Base-by-base conservation (phyloP, 2,797 vertebrate species). In the Ctenosaura bakeri region DNA sequence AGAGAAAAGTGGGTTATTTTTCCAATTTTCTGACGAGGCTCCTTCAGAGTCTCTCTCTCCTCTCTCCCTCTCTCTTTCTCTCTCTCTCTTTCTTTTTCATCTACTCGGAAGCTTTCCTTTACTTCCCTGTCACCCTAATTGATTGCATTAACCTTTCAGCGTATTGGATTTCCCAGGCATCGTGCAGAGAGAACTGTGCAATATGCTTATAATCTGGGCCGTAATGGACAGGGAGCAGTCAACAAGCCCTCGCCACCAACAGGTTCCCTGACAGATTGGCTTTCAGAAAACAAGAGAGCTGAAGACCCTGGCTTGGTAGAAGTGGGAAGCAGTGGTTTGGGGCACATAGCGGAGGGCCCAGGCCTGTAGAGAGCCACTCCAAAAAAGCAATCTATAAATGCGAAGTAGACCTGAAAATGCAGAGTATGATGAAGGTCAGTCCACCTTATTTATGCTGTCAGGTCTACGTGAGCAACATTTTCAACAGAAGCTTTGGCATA, bases 141-240 rank as follows among this genome's bases (percentile, higher is more conserved):
- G 99, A 99, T 99, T 99, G 98, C 98, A 99, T 99, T 99, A 99
- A 99, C 99, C 99, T 99, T 99, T 99, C 97, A 98, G 98, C 98
- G 98, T 99, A 99, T 99, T 99, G 98, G 98, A 99, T 99, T 99
- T 99, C 98, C 98, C 98, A 97, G 98, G 98, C 98, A 98, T 98
- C 98, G 98, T 98, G 98, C 98, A 98, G 98, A 98, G 98, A 98
- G 98, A 98, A 97, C 98, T 98, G 98, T 98, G 98, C 98, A 99
- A 99, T 99, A 99, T 99, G 99, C 98, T 99, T 98, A 99, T 99
- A 99, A 99, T 99, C 98, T 97, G 95, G 98, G 98, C 98, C 98
- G 97, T 99, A 99, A 99, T 98, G 98, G 98, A 99, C 99, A 99
- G 98, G 98, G 97, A 98, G 98, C 98, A 99, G 99, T 99, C 98